These are phyloP conservation scores for Piprites chloris DNA, from an alignment of 2,113 vertebrate genomes.

Conservation along the genomic window DNA sequence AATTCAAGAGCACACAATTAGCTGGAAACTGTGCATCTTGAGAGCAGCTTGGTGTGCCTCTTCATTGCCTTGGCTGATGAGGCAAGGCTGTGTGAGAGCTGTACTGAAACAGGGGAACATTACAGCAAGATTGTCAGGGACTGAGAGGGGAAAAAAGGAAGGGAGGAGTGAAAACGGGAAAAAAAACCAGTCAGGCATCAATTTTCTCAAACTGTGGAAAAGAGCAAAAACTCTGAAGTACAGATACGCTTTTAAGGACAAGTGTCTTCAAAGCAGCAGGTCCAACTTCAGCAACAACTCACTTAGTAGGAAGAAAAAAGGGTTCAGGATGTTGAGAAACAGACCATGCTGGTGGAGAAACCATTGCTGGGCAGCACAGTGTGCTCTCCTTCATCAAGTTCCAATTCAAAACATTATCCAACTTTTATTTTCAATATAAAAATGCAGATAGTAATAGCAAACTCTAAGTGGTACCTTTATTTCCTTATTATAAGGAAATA, in stretches of 20 bases:
- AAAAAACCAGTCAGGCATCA: not conserved
- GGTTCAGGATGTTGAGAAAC: not conserved
- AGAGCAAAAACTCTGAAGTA: not conserved
- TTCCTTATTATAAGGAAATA: not conserved
- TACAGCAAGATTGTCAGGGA: not conserved
- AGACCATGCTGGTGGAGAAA: not conserved
- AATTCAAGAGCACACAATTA: slow-evolving; percentile 8
- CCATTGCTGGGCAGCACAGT: not conserved
- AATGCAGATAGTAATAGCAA: not conserved
- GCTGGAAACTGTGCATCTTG: not conserved
- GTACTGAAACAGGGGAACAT: not conserved
- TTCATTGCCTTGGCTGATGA: slow-evolving; percentile 26
- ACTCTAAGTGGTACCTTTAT: not conserved
- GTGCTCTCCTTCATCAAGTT: not conserved
- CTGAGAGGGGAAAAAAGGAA: not conserved
- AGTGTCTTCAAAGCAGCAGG: not conserved
- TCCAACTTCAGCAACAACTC: not conserved
- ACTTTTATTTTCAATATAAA: not conserved
- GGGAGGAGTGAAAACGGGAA: not conserved
- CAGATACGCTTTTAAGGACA: not conserved
- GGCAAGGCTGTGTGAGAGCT: not conserved
- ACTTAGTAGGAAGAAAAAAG: not conserved
- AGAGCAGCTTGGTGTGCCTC: not conserved
- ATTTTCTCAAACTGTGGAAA: not conserved
- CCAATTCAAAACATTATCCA: not conserved